phyloP scores from a whole-genome alignment of 2,797 vertebrate genomes.

The Lophotriccus pileatus region DNA sequence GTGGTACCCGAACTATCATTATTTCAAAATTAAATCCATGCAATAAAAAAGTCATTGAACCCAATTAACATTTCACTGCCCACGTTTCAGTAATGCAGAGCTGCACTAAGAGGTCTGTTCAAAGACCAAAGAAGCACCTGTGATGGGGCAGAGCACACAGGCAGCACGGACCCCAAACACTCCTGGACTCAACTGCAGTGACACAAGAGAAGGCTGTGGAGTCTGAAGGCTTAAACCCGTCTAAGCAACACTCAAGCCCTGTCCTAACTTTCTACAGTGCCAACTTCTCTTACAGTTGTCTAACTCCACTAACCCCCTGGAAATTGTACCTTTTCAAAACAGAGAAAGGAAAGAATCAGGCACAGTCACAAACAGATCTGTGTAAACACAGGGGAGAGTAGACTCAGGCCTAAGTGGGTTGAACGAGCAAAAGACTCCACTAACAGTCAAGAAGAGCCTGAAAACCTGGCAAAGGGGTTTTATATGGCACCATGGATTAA shows the following conservation, averaged over 20 bases:
- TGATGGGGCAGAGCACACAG: neutral
- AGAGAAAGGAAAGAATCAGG: neutral
- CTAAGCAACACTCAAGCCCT: neutral
- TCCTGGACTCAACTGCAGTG: neutral
- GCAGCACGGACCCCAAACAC: fast-evolving
- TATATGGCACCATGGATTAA: neutral
- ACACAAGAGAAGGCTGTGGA: neutral
- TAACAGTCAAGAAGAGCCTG: neutral
- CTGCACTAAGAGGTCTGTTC: neutral
- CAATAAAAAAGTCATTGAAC: neutral
- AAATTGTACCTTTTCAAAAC: neutral
- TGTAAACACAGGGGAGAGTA: neutral
- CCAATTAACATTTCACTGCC: neutral
- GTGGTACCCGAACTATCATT: neutral
- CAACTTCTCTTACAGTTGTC: neutral
- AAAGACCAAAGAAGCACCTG: neutral
- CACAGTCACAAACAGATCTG: neutral
- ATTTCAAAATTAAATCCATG: neutral
- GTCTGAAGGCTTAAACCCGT: neutral
- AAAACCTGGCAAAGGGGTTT: neutral
- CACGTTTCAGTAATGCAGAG: neutral
- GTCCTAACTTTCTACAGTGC: neutral
- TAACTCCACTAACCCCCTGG: neutral
- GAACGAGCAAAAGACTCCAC: neutral
- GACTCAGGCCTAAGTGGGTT: neutral